phyloP scores from a whole-genome alignment of 2,797 vertebrate genomes.

The Ispidina picta region DNA sequence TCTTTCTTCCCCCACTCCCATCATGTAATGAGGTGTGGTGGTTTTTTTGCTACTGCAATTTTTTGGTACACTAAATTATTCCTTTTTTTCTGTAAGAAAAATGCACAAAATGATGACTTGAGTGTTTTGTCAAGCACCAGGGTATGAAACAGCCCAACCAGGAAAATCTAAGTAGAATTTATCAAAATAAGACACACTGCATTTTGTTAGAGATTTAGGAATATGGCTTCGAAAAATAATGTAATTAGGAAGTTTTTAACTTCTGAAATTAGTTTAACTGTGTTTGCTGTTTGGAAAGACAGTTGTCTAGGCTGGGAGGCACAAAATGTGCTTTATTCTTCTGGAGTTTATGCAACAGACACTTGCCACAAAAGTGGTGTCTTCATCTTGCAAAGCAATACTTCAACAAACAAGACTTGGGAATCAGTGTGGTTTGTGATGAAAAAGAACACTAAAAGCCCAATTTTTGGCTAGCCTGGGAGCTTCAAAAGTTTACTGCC shows the following conservation, averaged over 20 bases:
- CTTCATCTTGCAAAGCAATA: neutral
- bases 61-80: neutral
- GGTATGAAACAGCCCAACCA: neutral
- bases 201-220: neutral
- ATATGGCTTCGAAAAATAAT: neutral
- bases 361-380: neutral
- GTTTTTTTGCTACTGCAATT: neutral
- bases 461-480: neutral
- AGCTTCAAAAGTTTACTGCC: conserved; percentile 5
- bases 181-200: neutral
- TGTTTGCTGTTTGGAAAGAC: neutral
- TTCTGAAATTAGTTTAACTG: neutral
- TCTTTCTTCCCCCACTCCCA: neutral
- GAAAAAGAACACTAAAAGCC: neutral
- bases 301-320: neutral
- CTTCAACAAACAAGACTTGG: neutral
- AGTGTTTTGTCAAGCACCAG: neutral
- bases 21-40: neutral
- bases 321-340: neutral
- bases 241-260: neutral
- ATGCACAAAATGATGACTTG: neutral
- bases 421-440: conserved; percentile 25
- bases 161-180: neutral
- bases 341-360: neutral
- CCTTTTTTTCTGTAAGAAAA: neutral